Conservation (phyloP, 2,113 vertebrate genomes). For the Lanius collurio region DNA sequence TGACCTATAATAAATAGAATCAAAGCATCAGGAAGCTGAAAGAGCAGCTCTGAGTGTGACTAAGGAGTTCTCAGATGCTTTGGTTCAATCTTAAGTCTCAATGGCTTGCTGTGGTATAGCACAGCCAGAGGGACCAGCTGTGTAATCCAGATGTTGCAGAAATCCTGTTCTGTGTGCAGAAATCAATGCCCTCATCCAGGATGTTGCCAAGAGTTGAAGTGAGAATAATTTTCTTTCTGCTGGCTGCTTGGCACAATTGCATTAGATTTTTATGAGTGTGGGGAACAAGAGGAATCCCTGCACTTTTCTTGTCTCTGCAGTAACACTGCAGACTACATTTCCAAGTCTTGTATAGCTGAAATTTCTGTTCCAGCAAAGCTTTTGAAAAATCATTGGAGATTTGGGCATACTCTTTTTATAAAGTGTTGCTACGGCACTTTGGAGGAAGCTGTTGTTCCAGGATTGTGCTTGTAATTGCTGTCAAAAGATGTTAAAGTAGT, state of each 20-base stretch:
- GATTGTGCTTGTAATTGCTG: neutral
- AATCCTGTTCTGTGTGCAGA: neutral
- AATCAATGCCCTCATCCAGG: neutral
- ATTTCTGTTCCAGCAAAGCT: slow-evolving; percentile 16
- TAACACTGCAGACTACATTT: neutral
- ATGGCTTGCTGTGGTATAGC: neutral
- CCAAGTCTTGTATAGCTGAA: neutral
- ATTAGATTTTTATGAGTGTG: neutral
- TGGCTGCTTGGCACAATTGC: neutral
- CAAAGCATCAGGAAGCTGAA: neutral
- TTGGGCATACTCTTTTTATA: neutral
- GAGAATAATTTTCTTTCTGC: neutral
- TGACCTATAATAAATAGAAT: too few species aligned
- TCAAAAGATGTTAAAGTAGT: slow-evolving; percentile 10
- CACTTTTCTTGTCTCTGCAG: neutral
- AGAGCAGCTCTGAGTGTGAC: neutral
- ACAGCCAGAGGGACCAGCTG: neutral
- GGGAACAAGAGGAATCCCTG: neutral
- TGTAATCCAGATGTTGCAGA: neutral
- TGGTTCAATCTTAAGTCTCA: neutral
- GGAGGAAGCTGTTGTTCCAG: neutral
- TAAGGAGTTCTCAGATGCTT: neutral
- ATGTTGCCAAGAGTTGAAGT: neutral
- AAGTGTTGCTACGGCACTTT: neutral
- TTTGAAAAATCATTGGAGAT: neutral